Evolutionary conservation across 2,797 vertebrate genomes (phyloP).

Genomic region (Muscicapa comitata): DNA sequence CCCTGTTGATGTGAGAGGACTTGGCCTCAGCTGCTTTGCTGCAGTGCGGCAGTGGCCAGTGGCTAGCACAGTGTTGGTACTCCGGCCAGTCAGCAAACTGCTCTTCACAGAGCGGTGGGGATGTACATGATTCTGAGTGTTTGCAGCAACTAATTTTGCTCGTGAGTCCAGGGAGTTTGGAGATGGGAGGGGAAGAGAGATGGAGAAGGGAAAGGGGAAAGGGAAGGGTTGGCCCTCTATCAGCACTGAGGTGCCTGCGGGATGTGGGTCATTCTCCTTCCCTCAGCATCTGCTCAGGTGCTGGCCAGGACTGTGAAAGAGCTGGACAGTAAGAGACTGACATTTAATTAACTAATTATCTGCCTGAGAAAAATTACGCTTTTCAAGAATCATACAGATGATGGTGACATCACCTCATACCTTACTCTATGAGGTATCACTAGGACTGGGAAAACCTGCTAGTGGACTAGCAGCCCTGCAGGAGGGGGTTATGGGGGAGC

Average conservation of each 20-base stretch:
- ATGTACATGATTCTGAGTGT: background rate
- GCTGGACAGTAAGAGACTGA: background rate
- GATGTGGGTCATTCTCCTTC: background rate
- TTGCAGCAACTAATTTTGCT: background rate
- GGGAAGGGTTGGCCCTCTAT: background rate
- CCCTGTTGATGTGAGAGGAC: background rate
- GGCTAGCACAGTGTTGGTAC: background rate
- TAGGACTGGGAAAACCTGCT: background rate
- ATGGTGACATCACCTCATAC: background rate
- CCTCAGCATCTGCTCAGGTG: background rate
- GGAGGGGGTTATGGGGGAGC: background rate
- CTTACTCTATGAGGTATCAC: background rate
- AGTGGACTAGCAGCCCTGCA: background rate
- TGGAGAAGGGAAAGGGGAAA: no score
- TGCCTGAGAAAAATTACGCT: background rate
- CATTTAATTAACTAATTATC: background rate
- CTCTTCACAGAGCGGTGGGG: background rate
- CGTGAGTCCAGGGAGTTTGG: background rate
- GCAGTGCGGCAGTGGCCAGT: background rate
- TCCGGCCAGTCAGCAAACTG: background rate
- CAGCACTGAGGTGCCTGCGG: background rate
- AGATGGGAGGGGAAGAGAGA: background rate
- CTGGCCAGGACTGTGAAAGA: background rate
- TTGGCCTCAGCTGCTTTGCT: background rate
- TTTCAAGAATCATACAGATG: background rate